Evolutionary conservation across 2,797 vertebrate genomes (phyloP).

Genomic region (Scyliorhinus canicula): DNA sequence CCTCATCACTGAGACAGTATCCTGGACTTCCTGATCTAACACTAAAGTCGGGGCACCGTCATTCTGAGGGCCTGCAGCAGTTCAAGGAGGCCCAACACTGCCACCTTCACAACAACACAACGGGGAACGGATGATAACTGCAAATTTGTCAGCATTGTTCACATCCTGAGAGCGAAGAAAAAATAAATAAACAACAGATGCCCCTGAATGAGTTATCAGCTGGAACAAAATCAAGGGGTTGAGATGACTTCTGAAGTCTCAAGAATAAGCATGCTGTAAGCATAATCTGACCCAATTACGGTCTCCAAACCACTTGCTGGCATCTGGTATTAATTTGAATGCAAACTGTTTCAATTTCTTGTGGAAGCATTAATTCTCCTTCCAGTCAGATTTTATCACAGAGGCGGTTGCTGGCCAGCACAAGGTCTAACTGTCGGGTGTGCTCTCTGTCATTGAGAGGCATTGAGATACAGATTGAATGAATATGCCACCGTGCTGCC

Average conservation of each 20-base stretch:
- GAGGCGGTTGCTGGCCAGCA: not conserved
- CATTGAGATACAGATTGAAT: not conserved
- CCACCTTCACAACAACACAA: not conserved
- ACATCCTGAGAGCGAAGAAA: not conserved
- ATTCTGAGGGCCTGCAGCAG: not conserved
- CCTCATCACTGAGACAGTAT: not conserved
- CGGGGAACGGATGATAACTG: not conserved
- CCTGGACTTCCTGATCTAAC: not conserved
- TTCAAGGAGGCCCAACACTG: not conserved
- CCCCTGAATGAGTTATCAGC: not conserved
- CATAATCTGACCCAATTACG: not conserved
- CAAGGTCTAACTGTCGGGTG: not conserved
- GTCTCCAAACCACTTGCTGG: not conserved
- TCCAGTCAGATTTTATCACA: not conserved
- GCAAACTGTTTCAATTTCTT: not conserved
- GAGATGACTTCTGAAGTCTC: not conserved
- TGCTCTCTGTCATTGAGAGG: not conserved
- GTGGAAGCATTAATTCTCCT: constrained; percentile 7
- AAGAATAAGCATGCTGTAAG: not conserved
- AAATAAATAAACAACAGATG: not conserved
- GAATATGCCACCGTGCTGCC: not conserved
- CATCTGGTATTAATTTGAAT: constrained; percentile 17
- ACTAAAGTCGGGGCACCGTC: not conserved
- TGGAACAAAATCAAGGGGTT: constrained; percentile 25
- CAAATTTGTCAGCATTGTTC: not conserved